phyloP scores from a whole-genome alignment of 2,888 invertebrate genomes.

The Rambutsinella grinnellia region DNA sequence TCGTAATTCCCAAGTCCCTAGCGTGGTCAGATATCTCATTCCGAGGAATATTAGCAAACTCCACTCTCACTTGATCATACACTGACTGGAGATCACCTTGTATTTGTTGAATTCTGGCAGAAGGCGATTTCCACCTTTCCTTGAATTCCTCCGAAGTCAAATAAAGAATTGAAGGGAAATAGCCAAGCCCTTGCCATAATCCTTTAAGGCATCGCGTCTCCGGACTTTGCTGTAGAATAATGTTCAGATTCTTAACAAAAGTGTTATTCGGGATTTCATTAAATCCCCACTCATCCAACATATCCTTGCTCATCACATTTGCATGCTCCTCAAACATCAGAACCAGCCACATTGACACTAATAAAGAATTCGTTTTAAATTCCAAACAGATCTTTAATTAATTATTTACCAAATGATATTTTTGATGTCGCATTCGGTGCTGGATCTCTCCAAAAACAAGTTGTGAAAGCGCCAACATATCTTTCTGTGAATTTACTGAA shows the following conservation, averaged over 20 bases:
- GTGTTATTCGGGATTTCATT: not conserved
- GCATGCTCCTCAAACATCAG: not conserved
- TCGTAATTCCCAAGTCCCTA: not conserved
- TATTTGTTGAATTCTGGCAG: too few relatives aligned
- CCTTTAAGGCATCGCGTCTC: slow-evolving; percentile 1
- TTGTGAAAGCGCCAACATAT: too few relatives aligned
- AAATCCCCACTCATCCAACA: slow-evolving; percentile 1
- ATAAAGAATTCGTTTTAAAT: too few relatives aligned
- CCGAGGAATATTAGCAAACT: not conserved
- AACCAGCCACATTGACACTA: slow-evolving; percentile 6
- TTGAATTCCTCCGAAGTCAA: not conserved
- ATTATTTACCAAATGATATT: too few relatives aligned
- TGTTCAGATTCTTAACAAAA: too few relatives aligned
- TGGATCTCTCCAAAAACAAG: too few relatives aligned
- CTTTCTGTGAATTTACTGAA: too few relatives aligned
- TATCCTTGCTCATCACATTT: not conserved
- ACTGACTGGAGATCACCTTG: too few relatives aligned
- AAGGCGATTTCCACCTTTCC: too few relatives aligned
- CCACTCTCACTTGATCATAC: not conserved
- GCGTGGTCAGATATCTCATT: not conserved
- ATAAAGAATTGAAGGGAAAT: slow-evolving; percentile 4
- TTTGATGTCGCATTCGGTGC: too few relatives aligned
- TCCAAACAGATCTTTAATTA: too few relatives aligned
- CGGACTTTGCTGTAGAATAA: not conserved
- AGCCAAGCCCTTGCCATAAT: slow-evolving; percentile 3